Base-by-base conservation (phyloP, 2,797 vertebrate species). In the Sebastes minor region DNA sequence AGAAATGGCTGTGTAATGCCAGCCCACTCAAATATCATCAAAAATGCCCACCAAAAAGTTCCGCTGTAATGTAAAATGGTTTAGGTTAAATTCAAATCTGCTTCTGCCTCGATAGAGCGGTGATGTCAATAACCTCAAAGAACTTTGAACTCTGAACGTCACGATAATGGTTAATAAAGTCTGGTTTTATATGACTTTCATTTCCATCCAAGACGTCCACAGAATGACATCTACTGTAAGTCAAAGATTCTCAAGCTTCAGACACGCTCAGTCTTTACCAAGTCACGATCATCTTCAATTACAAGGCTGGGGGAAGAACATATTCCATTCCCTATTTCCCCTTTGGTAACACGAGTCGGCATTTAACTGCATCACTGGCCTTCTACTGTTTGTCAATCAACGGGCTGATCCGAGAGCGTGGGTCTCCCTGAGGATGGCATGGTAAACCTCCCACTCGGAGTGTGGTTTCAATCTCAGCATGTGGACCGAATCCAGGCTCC, bases 361-460 rank as follows among this genome's bases (percentile, higher is more conserved):
- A 86, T 91, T 89, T 83, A 88, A 92, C 82, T 88, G 75, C 86
- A 89, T 85, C 71, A 32, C 70, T 79, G 82, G 74, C 78, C 67
- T 78, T 91, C 86, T 78, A 80, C 85, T 46, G 71, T 88, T 88
- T 93, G 94, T 95, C 94, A 94, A 85, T 94, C 90, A 92, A 32
- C 60, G 23, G 42, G 76, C 78, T 76, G 78, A 88, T 79, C 84
- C 49, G 56, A 87, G 88, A 65, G 80, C 66, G 57, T 52, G 82
- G 78, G 77, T 83, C 85, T 91, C 92, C 88, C 91, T 57, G 68
- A 91, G 91, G 92, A 92, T 66, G 84, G 86, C 88, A 90, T 81
- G 86, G 88, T 86, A 83, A 92, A 80, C 87, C 92, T 93, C 92
- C 91, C 85, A 93, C 89, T 91, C 77, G 3, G 65, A 93, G 82